Base-by-base conservation (phyloP, 2,888 invertebrate species). In the Malthinus flaveolus region DNA sequence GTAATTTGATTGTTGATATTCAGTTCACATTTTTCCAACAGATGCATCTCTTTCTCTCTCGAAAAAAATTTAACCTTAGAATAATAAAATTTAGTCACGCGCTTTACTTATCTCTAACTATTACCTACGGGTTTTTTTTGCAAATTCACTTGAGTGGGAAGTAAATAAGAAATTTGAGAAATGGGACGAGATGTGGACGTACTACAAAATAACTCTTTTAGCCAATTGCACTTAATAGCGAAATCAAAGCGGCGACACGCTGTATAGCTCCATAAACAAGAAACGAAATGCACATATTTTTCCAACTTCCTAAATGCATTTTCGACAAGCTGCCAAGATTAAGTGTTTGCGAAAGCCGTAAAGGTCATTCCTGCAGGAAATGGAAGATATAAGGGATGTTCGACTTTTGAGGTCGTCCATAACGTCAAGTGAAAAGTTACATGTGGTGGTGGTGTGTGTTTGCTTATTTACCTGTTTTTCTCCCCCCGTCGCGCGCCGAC, bases 321-420 rank as follows among this genome's bases (percentile, higher is more conserved):
- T 67, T 59, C 53, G 61, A 51, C 64, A 61, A 62, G 62, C 56
- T 60, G 52, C 49, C 61, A 61, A 65, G 64, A 68, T 65, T 64
- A 66, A 68, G 68, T 64, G 63, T 65, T 64, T 61, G 56, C 53
- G 59, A 65, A 63, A 63, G 56, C 62, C 56, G 54, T 59, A 61
- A 66, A 70, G 68, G 72, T 71, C 71, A 70, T 71, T 66, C 67
- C 62, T 56, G 57, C 66, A 66, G 69, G 68, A 70, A 68, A 66
- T 64, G 58, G 59, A 46, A 56, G 55, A 56, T 55, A 46, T 59
- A 56, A 62, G 66, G 66, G 65, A 66, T 65, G 63, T 53, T 55
- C 54, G 60, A 44, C 56, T 59, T 61, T 55, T 61, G 32, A 32
- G 63, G 65, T 64, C 64, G 59, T 49, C 56, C 56, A 53, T 50